Conservation (phyloP, 2,797 vertebrate genomes). For the Tenualosa thibaudeaui region DNA sequence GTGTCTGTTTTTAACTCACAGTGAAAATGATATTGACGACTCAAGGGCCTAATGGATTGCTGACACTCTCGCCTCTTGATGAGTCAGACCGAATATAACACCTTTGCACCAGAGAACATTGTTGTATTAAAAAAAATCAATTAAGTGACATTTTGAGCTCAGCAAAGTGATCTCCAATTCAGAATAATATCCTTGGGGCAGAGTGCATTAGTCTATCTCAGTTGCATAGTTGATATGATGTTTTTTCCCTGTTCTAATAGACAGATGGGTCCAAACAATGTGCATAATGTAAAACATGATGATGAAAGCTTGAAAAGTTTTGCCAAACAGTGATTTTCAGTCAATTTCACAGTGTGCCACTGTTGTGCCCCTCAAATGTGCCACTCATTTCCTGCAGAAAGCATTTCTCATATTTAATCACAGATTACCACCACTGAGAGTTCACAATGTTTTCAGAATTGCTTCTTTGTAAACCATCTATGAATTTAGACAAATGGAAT, state of each 20-base stretch:
- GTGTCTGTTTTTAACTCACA: background rate
- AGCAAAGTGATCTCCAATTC: background rate
- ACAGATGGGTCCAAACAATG: background rate
- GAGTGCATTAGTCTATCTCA: background rate
- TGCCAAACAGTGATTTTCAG: background rate
- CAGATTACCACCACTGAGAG: background rate
- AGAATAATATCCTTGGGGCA: background rate
- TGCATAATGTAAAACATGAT: background rate
- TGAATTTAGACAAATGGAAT: background rate
- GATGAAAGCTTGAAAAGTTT: background rate
- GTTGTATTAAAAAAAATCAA: slow-evolving; percentile 10
- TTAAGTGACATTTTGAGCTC: slow-evolving; percentile 3
- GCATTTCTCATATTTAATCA: background rate
- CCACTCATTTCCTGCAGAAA: background rate
- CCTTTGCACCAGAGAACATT: background rate
- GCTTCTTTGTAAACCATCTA: background rate
- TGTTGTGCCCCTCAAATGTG: background rate
- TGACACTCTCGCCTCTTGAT: background rate
- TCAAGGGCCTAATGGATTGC: background rate
- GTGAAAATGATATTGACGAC: background rate
- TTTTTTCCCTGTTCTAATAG: background rate
- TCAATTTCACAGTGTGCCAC: no score
- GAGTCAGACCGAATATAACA: background rate
- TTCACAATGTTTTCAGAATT: background rate
- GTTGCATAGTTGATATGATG: background rate